phyloP scores from a whole-genome alignment of 2,888 invertebrate species.

The Campopleginae sp. region DNA sequence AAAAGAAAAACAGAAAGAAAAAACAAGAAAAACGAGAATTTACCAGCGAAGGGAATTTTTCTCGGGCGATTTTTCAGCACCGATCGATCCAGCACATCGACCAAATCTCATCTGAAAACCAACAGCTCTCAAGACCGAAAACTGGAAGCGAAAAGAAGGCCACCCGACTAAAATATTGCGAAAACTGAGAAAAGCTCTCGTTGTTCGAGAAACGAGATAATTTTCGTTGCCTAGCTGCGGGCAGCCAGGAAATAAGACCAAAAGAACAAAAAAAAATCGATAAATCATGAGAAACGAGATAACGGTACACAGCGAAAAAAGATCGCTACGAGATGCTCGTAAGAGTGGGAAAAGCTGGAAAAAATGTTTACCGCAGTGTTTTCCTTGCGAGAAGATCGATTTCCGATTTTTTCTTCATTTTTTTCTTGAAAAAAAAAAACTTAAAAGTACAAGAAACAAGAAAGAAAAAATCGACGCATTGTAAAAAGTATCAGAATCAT shows the following conservation, averaged over 20 bases:
- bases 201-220: background rate
- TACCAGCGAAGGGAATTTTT: constrained; percentile 1
- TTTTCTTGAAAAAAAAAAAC: constrained; percentile 45
- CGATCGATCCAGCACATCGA: constrained; percentile 7
- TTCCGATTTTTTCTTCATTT: constrained; percentile 31
- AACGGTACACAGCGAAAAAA: constrained; percentile 5
- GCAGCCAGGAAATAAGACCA: constrained; percentile 40
- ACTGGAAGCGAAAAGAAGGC: background rate
- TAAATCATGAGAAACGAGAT: background rate
- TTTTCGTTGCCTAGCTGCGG: constrained; percentile 47
- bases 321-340: constrained; percentile 25
- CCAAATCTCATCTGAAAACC: background rate
- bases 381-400: constrained; percentile 57
- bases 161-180: background rate
- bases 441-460: constrained; percentile 13
- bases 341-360: constrained; percentile 2
- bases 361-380: constrained; percentile 27
- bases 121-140: background rate
- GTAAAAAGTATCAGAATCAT: constrained; percentile 21
- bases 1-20: background rate
- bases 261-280: background rate
- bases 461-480: constrained; percentile 12
- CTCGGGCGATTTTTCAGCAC: background rate
- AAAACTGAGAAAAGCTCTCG: constrained; percentile 34
- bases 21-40: constrained; percentile 2